Conservation (phyloP, 2,113 vertebrate genomes). For the Pelecanus crispus region DNA sequence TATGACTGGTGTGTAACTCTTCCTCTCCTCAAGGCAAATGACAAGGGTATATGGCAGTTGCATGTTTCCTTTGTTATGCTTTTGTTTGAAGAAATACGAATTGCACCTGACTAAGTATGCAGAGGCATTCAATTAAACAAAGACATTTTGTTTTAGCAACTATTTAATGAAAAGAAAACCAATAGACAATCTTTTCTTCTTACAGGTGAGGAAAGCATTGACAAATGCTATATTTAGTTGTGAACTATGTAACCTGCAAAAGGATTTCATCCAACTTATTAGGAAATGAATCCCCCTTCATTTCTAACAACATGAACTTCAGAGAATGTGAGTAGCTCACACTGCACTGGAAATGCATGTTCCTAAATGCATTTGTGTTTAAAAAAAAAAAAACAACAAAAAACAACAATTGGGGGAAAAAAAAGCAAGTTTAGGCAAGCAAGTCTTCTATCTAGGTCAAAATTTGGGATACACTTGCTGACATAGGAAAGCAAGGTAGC, state of each 20-base stretch:
- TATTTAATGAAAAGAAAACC: slow-evolving; percentile 33
- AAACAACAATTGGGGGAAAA: fast-evolving
- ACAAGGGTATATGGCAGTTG: not conserved
- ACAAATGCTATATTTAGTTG: slow-evolving; percentile 33
- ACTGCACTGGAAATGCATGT: not conserved
- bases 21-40: slow-evolving; percentile 2
- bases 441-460: not conserved
- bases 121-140: slow-evolving; percentile 25
- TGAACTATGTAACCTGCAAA: not conserved
- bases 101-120: slow-evolving; percentile 12
- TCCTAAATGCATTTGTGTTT: not conserved
- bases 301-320: not conserved
- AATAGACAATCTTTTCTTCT: slow-evolving; percentile 39
- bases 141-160: slow-evolving; percentile 25
- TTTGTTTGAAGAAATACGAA: slow-evolving; percentile 28
- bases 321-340: not conserved
- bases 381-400: not conserved
- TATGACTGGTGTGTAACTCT: not conserved
- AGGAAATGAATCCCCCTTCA: not conserved
- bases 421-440: not conserved
- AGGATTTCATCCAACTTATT: not conserved
- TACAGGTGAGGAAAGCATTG: not conserved
- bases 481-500: not conserved
- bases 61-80: slow-evolving; percentile 21
- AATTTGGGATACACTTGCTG: not conserved